Evolutionary conservation across 2,888 invertebrate genomes (phyloP).

Genomic region (Biston stratarius): DNA sequence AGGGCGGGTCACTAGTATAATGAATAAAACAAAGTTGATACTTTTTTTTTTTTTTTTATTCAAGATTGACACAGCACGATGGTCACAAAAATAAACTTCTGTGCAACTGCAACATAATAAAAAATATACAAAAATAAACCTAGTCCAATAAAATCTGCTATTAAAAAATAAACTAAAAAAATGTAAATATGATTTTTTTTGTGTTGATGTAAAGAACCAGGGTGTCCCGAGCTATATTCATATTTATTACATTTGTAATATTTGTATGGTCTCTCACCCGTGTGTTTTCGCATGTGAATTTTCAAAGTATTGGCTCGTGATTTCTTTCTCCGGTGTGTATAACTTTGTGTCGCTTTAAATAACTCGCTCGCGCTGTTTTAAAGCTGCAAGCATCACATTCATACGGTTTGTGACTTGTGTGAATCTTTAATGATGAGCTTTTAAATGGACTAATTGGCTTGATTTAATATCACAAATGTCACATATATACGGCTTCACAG

Average conservation of each 20-base stretch:
- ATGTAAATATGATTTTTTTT: neutral
- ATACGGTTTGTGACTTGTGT: neutral
- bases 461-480: constrained; percentile 1
- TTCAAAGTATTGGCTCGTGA: neutral
- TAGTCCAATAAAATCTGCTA: too few species aligned
- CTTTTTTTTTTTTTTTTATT: too few species aligned
- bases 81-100: too few species aligned
- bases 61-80: too few species aligned
- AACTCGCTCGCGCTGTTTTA: neutral
- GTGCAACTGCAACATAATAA: too few species aligned
- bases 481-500: neutral
- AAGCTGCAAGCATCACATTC: neutral
- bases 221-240: neutral
- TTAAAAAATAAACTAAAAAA: too few species aligned
- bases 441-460: neutral
- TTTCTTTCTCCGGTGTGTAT: neutral
- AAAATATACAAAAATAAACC: too few species aligned
- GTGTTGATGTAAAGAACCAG: neutral
- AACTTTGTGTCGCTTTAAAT: neutral
- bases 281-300: neutral
- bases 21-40: too few species aligned
- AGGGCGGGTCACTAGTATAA: too few species aligned
- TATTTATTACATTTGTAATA: neutral
- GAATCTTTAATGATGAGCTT: neutral
- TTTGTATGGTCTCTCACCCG: neutral